Evolutionary conservation across 2,888 invertebrate genomes (phyloP).

Genomic region (Nemotelus pantherinus): DNA sequence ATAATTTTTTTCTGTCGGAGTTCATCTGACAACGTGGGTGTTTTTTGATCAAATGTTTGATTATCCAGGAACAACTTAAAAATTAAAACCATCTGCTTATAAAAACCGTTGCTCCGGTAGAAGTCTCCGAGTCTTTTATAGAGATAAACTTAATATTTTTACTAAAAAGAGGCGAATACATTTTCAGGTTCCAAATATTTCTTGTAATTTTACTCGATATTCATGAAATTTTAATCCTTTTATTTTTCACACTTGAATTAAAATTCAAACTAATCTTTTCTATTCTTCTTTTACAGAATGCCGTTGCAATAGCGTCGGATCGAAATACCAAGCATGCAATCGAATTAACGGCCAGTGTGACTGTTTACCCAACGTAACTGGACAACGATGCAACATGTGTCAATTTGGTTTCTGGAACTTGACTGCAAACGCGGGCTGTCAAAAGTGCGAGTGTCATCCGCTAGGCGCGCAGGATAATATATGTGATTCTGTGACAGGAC

Average conservation of each 20-base stretch:
- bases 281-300: slow-evolving; percentile 76
- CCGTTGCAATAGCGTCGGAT: slow-evolving; percentile 80
- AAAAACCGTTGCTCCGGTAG: too few relatives aligned
- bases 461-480: slow-evolving; percentile 72
- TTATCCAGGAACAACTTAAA: too few relatives aligned
- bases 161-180: neutral
- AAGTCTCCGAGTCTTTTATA: too few relatives aligned
- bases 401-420: slow-evolving; percentile 84
- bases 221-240: neutral
- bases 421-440: slow-evolving; percentile 77
- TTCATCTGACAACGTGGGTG: too few relatives aligned
- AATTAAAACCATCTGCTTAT: too few relatives aligned
- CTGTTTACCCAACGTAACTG: slow-evolving; percentile 77
- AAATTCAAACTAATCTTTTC: slow-evolving; percentile 18
- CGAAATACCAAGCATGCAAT: slow-evolving; percentile 77
- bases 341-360: slow-evolving; percentile 81
- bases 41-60: too few relatives aligned
- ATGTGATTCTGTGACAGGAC: slow-evolving; percentile 81
- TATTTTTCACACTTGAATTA: neutral
- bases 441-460: slow-evolving; percentile 82
- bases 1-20: too few relatives aligned
- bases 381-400: slow-evolving; percentile 79
- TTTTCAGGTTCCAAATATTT: neutral
- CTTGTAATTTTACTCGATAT: neutral
- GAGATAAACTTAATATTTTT: too few relatives aligned